Conservation (phyloP, 2,797 vertebrate species). For the Emydoidea blandingii region DNA sequence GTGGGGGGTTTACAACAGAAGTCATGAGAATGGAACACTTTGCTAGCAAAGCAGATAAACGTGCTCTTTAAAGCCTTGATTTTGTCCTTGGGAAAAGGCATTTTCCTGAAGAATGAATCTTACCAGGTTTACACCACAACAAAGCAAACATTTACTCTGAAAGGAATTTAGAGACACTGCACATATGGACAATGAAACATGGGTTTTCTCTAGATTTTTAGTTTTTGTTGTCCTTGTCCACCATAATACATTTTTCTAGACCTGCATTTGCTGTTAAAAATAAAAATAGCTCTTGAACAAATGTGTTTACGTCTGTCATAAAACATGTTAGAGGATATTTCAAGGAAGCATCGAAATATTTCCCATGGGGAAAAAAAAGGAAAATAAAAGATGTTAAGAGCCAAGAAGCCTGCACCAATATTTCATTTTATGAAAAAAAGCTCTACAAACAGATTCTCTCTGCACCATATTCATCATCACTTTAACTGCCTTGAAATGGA, state of each 20-base stretch:
- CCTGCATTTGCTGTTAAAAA: not conserved
- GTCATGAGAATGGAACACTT: not conserved
- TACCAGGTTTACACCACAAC: not conserved
- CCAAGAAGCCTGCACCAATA: slow-evolving; percentile 7
- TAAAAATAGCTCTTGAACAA: slow-evolving; percentile 21
- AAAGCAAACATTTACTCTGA: slow-evolving; percentile 26
- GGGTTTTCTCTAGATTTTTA: not conserved
- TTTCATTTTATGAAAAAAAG: slow-evolving; percentile 20
- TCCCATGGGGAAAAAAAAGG: not conserved
- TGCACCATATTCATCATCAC: slow-evolving; percentile 57
- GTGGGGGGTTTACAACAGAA: not conserved
- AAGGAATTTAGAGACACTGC: slow-evolving; percentile 4
- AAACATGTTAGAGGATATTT: not conserved
- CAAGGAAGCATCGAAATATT: slow-evolving; percentile 24
- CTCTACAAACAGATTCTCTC: slow-evolving; percentile 37
- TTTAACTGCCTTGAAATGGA: slow-evolving; percentile 64
- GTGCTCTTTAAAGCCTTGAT: not conserved
- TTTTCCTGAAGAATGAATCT: not conserved
- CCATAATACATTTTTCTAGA: not conserved
- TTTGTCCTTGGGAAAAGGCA: not conserved
- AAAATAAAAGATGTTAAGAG: slow-evolving; percentile 36
- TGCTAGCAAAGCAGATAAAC: not conserved
- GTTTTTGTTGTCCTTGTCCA: not conserved
- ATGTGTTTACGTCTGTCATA: slow-evolving; percentile 31
- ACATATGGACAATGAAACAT: not conserved